These are phyloP conservation scores for Lamprologus speciosus DNA, from an alignment of 2,113 vertebrate species.

Conservation along the genomic window DNA sequence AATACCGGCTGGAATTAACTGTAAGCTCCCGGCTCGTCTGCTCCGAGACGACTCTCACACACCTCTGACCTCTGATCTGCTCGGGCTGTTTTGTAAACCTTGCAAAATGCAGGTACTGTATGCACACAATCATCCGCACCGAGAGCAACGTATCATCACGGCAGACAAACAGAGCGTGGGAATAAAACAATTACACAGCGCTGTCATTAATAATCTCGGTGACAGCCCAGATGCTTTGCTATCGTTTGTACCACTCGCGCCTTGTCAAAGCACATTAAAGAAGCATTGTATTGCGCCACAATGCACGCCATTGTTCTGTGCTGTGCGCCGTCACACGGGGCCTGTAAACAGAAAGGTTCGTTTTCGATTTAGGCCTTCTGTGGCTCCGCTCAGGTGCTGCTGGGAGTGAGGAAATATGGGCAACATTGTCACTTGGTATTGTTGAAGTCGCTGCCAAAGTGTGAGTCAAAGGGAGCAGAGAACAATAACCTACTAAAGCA, in stretches of 20 bases:
- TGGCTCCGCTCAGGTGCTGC: conserved; percentile 20
- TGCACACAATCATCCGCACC: not conserved
- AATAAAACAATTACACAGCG: not conserved
- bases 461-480: conserved; percentile 12
- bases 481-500: not conserved
- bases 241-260: not conserved
- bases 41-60: not conserved
- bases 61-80: not conserved
- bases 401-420: not conserved
- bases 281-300: conserved; percentile 35
- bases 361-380: not conserved
- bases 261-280: conserved; percentile 50
- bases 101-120: not conserved
- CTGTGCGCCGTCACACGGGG: conserved; percentile 1
- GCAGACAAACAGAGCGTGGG: not conserved
- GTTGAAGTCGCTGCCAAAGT: conserved; percentile 6
- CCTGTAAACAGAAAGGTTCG: conserved; percentile 5
- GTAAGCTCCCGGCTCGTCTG: not conserved
- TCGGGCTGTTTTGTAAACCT: conserved; percentile 2
- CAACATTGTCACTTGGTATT: not conserved
- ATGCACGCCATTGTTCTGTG: conserved; percentile 23
- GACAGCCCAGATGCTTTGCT: conserved; percentile 11
- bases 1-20: not conserved
- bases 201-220: conserved; percentile 34
- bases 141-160: not conserved